Conservation (phyloP, 2,888 invertebrate species). For the Eristalis arbustorum region DNA sequence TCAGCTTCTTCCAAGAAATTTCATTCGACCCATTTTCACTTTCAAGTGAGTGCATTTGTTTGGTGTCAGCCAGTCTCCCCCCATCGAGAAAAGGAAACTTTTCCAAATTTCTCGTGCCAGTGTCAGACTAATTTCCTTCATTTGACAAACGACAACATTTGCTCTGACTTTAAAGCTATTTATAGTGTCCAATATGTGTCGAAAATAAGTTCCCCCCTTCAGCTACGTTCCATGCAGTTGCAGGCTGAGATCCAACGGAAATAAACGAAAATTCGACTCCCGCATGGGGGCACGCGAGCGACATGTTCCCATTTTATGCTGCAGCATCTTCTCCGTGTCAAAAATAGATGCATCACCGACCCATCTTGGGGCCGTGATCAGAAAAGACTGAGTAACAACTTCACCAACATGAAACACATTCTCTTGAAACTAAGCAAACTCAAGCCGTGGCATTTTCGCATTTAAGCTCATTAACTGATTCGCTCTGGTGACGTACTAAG, state of each 20-base stretch:
- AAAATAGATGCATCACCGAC: constrained; percentile 51
- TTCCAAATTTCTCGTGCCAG: background rate
- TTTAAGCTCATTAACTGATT: constrained; percentile 23
- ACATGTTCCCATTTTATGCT: constrained; percentile 11
- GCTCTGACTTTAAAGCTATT: constrained; percentile 1
- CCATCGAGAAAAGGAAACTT: background rate
- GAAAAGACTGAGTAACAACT: background rate
- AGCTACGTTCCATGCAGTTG: background rate
- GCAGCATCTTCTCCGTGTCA: constrained; percentile 8
- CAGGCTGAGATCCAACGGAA: background rate
- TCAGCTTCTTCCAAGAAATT: background rate
- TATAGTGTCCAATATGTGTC: background rate
- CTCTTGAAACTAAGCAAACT: constrained; percentile 10
- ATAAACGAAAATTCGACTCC: constrained; percentile 18
- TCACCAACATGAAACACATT: background rate
- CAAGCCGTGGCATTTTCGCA: background rate
- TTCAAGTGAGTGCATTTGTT: background rate
- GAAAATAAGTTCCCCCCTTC: background rate
- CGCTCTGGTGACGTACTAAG: constrained; percentile 28
- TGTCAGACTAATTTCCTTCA: background rate
- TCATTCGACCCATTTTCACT: background rate
- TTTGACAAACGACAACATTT: constrained; percentile 9
- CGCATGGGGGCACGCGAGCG: constrained; percentile 20
- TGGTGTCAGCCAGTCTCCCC: background rate
- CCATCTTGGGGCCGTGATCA: background rate